These are phyloP conservation scores for Zele albiditarsus DNA, from an alignment of 2,888 invertebrate species.

Conservation along the genomic window DNA sequence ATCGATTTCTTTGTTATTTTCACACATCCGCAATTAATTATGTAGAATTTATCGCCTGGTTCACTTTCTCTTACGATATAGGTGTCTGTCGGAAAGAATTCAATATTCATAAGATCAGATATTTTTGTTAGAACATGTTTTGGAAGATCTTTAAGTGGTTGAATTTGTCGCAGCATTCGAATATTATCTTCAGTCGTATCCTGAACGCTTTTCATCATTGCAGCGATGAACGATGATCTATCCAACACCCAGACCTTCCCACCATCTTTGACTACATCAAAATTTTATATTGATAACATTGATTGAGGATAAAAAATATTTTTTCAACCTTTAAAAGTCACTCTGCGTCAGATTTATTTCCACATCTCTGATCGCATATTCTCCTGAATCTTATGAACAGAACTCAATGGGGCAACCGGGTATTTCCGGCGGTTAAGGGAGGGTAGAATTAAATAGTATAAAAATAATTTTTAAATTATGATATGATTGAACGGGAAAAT, in stretches of 20 bases:
- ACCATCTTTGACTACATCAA: conserved; percentile 78
- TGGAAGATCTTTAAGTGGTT: conserved; percentile 78
- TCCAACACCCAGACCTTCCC: conserved; percentile 92
- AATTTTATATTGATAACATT: not conserved
- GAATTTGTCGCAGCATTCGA: conserved; percentile 85
- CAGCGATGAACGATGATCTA: conserved; percentile 86
- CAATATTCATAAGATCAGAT: conserved; percentile 89
- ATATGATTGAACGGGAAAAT: too few species aligned
- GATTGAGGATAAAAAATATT: not conserved
- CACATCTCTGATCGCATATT: too few species aligned
- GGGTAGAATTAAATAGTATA: too few species aligned
- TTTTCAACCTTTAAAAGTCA: too few species aligned
- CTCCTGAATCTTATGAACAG: too few species aligned
- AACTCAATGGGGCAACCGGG: too few species aligned
- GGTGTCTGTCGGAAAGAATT: conserved; percentile 85
- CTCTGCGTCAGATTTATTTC: too few species aligned
- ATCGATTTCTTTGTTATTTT: conserved; percentile 79
- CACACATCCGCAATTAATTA: conserved; percentile 88
- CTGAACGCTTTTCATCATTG: conserved; percentile 87
- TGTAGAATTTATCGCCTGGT: conserved; percentile 90
- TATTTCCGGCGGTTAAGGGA: too few species aligned
- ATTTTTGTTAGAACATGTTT: conserved; percentile 81
- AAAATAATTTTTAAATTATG: too few species aligned
- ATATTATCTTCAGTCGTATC: conserved; percentile 87
- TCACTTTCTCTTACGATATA: conserved; percentile 89